A percentile compares a stretch with the other conserved stretches of the same genome.
These are phyloP conservation scores for Solenopsis fugax DNA, from an alignment of 1,140 invertebrate genomes.

Conservation along the genomic window DNA sequence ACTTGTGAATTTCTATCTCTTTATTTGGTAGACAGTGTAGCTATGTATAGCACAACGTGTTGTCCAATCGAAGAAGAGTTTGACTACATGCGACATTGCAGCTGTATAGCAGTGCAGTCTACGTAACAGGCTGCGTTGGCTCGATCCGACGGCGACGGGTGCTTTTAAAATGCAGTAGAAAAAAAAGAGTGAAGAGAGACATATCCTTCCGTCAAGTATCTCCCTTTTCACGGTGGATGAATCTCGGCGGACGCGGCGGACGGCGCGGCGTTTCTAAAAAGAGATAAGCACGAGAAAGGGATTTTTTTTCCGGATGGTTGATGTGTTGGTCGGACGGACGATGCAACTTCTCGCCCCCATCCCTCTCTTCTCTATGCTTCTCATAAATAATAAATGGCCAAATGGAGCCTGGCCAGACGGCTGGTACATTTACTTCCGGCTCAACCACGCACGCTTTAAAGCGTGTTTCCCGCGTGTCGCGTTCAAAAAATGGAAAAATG, in stretches of 20 bases:
- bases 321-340: conserved; percentile 39
- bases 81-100: conserved; percentile 3
- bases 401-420: conserved; percentile 65
- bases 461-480: conserved; percentile 35
- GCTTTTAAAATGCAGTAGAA: conserved; percentile 66
- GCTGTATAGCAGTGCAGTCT: background rate
- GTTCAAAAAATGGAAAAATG: conserved; percentile 49
- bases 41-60: background rate
- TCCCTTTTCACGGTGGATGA: conserved; percentile 71
- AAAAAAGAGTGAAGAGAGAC: background rate
- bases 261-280: conserved; percentile 64
- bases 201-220: conserved; percentile 56
- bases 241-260: conserved; percentile 58
- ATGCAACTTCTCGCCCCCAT: conserved; percentile 49
- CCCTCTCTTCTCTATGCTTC: background rate
- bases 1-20: conserved; percentile 29
- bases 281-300: conserved; percentile 70
- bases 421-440: conserved; percentile 66
- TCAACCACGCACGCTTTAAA: conserved; percentile 61
- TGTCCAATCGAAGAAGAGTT: background rate
- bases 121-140: conserved; percentile 34
- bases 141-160: conserved; percentile 50
- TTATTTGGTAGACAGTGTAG: conserved; percentile 4
- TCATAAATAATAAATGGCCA: conserved; percentile 75
- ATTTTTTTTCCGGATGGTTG: conserved; percentile 60